Base-by-base conservation (phyloP, 2,888 invertebrate genomes). In the Drosophila austrosaltans region DNA sequence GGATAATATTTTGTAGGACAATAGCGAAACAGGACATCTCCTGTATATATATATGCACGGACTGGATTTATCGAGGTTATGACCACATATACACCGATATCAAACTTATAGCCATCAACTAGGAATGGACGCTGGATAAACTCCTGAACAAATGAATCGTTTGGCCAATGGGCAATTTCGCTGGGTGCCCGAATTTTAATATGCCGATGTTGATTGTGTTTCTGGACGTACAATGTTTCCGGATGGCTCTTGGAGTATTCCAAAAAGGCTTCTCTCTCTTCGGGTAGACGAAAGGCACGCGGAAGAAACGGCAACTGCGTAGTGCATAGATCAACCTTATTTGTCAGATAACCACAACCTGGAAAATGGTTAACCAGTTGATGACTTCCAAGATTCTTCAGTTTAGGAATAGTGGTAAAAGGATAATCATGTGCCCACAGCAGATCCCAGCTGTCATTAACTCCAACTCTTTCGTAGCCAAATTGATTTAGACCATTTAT, bases 401-500 rank as follows among this genome's bases (percentile, higher is more conserved):
- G 87, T 54, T 92, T 88, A 5, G 89, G 68, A 48, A 91, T 72
- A 8, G 68, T 66, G 0, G 82, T 72, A 87, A 98, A 98, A 0
- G 98, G 98, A 91, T 97, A 98, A 85, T 98, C 97, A 91, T 98
- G 98, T 0, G 98, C 95, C 99, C 99, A 99, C 8, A 99, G 92
- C 0, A 99, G 93, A 90, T 96, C 95, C 98, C 98, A 99, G 0
- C 54, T 40, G 3, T 93, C 93, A 1, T 95, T 93, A 0, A 93
- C 92, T 7, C 92, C 91, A 0, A 93, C 94, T 76, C 94, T 93
- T 66, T 94, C 92, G 84, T 95, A 98, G 0, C 98, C 98, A 12
- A 97, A 91, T 75, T 96, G 93, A 7, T 96, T 93, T 72, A 99
- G 93, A 1, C 98, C 95, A 39, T 94, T 93, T 86, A 96, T 95